Evolutionary conservation across 2,797 vertebrate species (phyloP).

Genomic region (Lophius americanus): DNA sequence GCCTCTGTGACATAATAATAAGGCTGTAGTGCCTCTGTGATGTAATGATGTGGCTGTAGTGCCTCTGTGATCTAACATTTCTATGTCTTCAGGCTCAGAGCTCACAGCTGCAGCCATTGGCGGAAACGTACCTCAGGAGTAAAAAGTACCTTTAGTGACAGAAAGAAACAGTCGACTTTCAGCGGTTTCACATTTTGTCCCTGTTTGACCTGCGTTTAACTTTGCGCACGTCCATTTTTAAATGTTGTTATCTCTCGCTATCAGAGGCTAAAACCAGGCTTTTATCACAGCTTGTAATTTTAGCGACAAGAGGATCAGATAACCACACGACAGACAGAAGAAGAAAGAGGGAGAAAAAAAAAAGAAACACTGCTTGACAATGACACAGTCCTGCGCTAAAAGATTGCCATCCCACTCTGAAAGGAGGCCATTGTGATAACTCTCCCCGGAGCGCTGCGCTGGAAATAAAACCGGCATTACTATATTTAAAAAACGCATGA

Average conservation of each 20-base stretch:
- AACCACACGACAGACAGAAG: conserved; percentile 34
- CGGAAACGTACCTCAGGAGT: neutral
- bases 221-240: conserved; percentile 47
- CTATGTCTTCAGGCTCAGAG: neutral
- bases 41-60: no score
- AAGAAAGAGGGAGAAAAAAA: conserved; percentile 24
- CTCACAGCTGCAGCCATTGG: neutral
- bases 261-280: conserved; percentile 40
- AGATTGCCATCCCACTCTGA: conserved; percentile 55
- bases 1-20: no score
- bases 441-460: conserved; percentile 61
- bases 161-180: neutral
- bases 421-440: conserved; percentile 75
- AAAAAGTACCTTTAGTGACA: conserved; percentile 3
- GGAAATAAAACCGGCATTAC: conserved; percentile 68
- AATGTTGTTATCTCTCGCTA: conserved; percentile 40
- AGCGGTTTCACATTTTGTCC: conserved; percentile 35
- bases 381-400: conserved; percentile 56
- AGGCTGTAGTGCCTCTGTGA: no score
- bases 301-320: conserved; percentile 54
- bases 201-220: conserved; percentile 44
- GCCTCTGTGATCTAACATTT: no score
- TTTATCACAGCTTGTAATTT: conserved; percentile 60
- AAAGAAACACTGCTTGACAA: conserved; percentile 48
- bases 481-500: conserved; percentile 76